Evolutionary conservation across 2,797 vertebrate genomes (phyloP).

Genomic region (Carcharodon carcharias): DNA sequence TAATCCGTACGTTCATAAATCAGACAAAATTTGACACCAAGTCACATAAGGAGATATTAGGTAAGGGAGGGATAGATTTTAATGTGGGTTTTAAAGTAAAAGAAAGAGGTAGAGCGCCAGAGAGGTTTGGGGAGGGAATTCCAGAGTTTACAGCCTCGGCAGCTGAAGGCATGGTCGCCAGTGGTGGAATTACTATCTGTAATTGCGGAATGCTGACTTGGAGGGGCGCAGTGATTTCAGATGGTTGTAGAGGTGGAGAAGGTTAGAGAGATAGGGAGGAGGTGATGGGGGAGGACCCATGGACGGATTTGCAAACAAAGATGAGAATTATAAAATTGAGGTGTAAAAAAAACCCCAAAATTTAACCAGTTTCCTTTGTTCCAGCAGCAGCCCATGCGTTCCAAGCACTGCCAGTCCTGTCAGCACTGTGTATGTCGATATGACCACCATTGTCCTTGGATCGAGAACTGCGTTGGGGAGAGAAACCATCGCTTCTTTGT

Average conservation of each 20-base stretch:
- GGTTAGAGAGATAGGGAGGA: too few relatives aligned
- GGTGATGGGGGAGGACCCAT: too few relatives aligned
- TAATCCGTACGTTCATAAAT: too few relatives aligned
- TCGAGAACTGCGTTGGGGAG: constrained; percentile 90
- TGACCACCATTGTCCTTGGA: constrained; percentile 95
- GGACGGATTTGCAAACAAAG: neutral
- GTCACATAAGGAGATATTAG: too few relatives aligned
- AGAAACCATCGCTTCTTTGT: constrained; percentile 86
- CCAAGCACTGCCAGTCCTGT: constrained; percentile 82
- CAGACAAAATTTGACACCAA: neutral
- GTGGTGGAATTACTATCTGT: neutral
- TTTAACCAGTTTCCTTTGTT: neutral
- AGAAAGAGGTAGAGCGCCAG: too few relatives aligned
- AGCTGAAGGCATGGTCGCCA: neutral
- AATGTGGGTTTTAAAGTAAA: too few relatives aligned
- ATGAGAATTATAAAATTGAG: neutral
- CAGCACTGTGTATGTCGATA: constrained; percentile 82
- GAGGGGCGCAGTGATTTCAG: neutral
- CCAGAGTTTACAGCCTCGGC: neutral
- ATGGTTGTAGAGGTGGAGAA: neutral
- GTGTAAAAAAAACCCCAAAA: neutral
- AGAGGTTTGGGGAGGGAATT: neutral
- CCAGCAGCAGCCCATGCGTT: constrained; percentile 83
- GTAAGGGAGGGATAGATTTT: too few relatives aligned
- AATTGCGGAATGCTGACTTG: neutral